phyloP scores from a whole-genome alignment of 2,888 invertebrate genomes.

The Mystacides longicornis region DNA sequence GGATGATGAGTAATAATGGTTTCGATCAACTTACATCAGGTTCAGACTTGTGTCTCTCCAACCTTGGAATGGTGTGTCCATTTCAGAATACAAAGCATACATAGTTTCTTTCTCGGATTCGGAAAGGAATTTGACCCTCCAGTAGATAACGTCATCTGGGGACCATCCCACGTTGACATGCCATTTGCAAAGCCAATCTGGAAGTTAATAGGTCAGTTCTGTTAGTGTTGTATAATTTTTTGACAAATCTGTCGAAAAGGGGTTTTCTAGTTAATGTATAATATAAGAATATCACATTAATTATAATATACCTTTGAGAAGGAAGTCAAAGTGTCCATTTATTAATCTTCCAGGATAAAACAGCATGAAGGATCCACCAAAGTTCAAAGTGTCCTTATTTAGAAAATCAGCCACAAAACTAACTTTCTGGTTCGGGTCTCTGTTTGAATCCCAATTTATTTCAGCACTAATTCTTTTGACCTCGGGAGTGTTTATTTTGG shows the following conservation, averaged over 20 bases:
- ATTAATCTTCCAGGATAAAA: conserved; percentile 72
- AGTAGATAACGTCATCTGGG: conserved; percentile 52
- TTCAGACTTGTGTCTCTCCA: conserved; percentile 52
- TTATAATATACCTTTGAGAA: conserved; percentile 42
- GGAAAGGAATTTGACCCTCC: conserved; percentile 54
- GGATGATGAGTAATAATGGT: no score
- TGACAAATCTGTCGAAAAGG: no score
- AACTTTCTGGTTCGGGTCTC: conserved; percentile 70
- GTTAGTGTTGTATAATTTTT: no score
- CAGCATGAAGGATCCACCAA: conserved; percentile 55
- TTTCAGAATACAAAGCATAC: conserved; percentile 43
- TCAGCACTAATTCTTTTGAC: conserved; percentile 63
- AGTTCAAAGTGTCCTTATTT: conserved; percentile 52
- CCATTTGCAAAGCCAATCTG: conserved; percentile 49
- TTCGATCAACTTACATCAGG: conserved; percentile 41
- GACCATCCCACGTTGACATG: conserved; percentile 63
- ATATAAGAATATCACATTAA: no score
- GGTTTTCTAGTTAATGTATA: no score
- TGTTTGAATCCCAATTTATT: conserved; percentile 79
- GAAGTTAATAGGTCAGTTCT: not conserved
- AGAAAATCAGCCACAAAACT: conserved; percentile 55
- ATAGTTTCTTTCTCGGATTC: conserved; percentile 45
- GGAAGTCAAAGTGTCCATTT: conserved; percentile 57
- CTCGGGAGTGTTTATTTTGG: conserved; percentile 50
- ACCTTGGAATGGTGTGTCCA: conserved; percentile 51